Percentiles rank a stretch among this genome's conserved stretches.
phyloP scores from a whole-genome alignment of 2,888 invertebrate genomes.

The Synergus laeviventris region DNA sequence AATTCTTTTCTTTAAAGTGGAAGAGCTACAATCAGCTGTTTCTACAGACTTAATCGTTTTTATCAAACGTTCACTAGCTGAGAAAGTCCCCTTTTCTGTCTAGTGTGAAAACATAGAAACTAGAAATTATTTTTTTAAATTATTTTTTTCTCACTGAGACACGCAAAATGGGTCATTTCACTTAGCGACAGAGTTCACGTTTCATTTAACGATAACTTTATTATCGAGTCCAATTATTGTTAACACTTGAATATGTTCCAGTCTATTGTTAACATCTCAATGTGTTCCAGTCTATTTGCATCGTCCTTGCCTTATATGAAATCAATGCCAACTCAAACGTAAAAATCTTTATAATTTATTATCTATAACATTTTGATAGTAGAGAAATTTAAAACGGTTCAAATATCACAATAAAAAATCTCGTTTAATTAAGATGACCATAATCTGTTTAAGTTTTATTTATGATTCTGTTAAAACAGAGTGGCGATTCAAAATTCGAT shows the following conservation, averaged over 20 bases:
- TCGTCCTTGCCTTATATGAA: conserved; percentile 31
- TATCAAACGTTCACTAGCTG: background rate
- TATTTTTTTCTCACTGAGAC: conserved; percentile 5
- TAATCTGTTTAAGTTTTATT: background rate
- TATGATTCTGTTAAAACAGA: background rate
- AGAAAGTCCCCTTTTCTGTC: background rate
- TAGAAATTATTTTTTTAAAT: background rate
- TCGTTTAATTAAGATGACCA: background rate
- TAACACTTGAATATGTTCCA: conserved; percentile 38
- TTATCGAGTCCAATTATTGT: conserved; percentile 35
- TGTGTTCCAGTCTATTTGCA: conserved; percentile 36
- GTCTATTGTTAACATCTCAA: conserved; percentile 38
- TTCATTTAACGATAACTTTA: conserved; percentile 38
- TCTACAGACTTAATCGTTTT: background rate
- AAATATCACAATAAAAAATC: background rate
- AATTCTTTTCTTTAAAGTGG: too few relatives aligned
- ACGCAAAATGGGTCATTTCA: conserved; percentile 21
- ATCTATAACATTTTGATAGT: background rate
- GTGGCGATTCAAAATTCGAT: too few relatives aligned
- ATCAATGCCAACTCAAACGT: conserved; percentile 23
- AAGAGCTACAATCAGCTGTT: too few relatives aligned
- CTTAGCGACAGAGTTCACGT: conserved; percentile 32
- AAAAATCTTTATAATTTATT: conserved; percentile 15
- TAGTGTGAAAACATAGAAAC: background rate
- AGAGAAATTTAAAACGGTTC: background rate